phyloP scores from a whole-genome alignment of 2,888 invertebrate genomes.

The Erebia aethiops region DNA sequence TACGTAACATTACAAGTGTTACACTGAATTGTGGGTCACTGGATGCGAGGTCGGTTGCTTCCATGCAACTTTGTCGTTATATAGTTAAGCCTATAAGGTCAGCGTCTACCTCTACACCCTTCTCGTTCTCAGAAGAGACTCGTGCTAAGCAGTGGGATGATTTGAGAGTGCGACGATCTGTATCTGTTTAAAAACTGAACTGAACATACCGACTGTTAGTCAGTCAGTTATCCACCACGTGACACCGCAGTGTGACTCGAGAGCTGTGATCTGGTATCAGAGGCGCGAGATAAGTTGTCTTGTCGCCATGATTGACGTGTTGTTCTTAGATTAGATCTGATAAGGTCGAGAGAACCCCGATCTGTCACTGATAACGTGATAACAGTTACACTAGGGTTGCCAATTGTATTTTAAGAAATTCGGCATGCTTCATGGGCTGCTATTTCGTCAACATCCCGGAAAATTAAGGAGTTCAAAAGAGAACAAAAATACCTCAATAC shows the following conservation, averaged over 20 bases:
- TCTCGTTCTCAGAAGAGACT: no score
- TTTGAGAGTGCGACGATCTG: no score
- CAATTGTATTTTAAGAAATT: not conserved
- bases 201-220: not conserved
- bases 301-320: conserved; percentile 70
- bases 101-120: no score
- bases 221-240: conserved; percentile 44
- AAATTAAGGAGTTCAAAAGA: no score
- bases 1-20: no score
- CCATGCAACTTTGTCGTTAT: no score
- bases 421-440: not conserved
- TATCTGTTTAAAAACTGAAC: not conserved
- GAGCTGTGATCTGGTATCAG: conserved; percentile 45
- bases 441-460: no score
- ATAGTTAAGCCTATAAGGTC: no score
- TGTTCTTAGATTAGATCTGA: conserved; percentile 62
- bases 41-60: no score
- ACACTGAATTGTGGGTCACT: no score
- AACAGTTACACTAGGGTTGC: not conserved
- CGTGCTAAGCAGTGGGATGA: no score
- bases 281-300: conserved; percentile 45
- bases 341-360: conserved; percentile 61
- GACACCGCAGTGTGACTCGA: conserved; percentile 45
- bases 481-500: no score
- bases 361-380: conserved; percentile 66